These are phyloP conservation scores for Unio delphinus DNA, from an alignment of 2,888 invertebrate species.

Conservation along the genomic window DNA sequence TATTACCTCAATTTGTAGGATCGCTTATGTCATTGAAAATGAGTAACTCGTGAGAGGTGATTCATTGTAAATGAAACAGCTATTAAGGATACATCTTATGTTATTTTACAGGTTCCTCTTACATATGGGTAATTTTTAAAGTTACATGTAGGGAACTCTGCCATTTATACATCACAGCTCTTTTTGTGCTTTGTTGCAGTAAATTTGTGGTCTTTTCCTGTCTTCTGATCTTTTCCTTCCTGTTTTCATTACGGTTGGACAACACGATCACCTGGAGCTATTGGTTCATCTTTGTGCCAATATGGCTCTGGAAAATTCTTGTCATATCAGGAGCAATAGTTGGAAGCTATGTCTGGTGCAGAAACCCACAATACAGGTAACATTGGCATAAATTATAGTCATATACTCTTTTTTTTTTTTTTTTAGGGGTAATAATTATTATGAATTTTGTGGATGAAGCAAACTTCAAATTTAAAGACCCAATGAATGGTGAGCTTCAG, in stretches of 20 bases:
- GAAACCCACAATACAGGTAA: constrained; percentile 95
- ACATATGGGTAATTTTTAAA: too few species aligned
- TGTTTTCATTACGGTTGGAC: constrained; percentile 92
- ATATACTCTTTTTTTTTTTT: background rate
- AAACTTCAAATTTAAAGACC: too few species aligned
- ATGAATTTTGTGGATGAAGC: background rate
- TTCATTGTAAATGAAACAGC: too few species aligned
- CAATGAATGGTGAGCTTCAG: too few species aligned
- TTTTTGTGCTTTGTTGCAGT: constrained; percentile 77
- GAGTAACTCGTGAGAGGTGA: too few species aligned
- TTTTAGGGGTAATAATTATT: background rate
- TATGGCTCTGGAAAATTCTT: constrained; percentile 96
- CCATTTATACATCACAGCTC: background rate
- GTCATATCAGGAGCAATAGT: constrained; percentile 91
- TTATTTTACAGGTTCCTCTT: too few species aligned
- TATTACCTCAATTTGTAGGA: too few species aligned
- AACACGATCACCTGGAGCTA: constrained; percentile 89
- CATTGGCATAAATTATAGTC: background rate
- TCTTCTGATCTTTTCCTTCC: constrained; percentile 89
- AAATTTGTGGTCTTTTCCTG: constrained; percentile 97
- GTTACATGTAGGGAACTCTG: background rate
- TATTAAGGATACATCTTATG: too few species aligned
- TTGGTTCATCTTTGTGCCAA: constrained; percentile 95
- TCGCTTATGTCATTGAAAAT: too few species aligned
- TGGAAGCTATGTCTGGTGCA: constrained; percentile 96